These are phyloP conservation scores for Semaprochilodus insignis DNA, from an alignment of 2,797 vertebrate species.

Conservation along the genomic window DNA sequence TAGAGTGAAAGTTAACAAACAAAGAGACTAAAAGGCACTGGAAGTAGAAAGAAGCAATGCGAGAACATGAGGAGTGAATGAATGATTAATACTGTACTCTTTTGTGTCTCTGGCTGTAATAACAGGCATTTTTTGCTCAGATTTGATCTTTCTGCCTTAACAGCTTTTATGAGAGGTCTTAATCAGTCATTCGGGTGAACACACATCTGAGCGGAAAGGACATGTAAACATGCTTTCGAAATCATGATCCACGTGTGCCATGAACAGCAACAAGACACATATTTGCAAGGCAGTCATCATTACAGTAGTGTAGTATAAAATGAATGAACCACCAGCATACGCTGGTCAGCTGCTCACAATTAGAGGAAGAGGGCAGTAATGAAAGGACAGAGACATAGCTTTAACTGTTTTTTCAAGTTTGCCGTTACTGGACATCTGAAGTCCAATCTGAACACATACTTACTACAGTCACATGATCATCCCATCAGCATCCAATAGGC, in stretches of 20 bases:
- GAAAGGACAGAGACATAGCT: not conserved
- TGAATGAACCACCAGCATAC: not conserved
- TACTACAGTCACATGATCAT: too few species aligned
- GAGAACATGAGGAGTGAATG: not conserved
- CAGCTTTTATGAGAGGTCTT: not conserved
- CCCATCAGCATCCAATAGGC: too few species aligned
- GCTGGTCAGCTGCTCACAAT: not conserved
- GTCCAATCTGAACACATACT: too few species aligned
- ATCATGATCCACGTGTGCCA: not conserved
- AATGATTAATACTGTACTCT: not conserved
- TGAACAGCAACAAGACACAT: too few species aligned
- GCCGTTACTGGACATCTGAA: too few species aligned
- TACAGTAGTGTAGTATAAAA: not conserved
- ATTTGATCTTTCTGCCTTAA: too few species aligned
- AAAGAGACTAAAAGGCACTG: not conserved
- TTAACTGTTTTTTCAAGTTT: too few species aligned
- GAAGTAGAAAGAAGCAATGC: not conserved
- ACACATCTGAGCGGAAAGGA: too few species aligned
- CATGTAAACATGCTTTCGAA: too few species aligned
- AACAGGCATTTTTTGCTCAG: too few species aligned
- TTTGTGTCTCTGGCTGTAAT: not conserved
- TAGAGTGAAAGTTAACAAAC: not conserved
- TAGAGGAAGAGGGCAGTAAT: not conserved
- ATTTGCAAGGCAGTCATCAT: not conserved
- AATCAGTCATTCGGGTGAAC: not conserved